Evolutionary conservation across 2,888 invertebrate species (phyloP), one percentile per base, ranked within the genome.

Genomic region (Drosophila atripex): DNA sequence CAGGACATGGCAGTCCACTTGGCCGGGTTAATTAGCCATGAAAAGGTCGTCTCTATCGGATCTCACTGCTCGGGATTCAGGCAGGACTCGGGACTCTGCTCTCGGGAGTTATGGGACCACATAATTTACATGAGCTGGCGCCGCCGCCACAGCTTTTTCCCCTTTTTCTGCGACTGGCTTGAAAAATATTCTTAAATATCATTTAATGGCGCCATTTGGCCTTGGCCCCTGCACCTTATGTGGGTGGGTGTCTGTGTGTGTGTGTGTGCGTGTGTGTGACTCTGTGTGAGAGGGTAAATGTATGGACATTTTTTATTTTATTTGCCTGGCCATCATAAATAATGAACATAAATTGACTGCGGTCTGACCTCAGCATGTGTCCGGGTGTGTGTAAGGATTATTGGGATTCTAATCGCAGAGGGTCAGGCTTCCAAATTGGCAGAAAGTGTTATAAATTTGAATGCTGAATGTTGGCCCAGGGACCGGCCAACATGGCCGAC

Each of bases 1-100:
- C 43, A 47, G 50, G 63, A 72, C 74, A 77, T 71, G 79, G 61
- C 70, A 64, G 64, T n/a, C 49, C 50, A 55, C 66, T 63, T 71
- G 63, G 56, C 51, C 60, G 38, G 70, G 71, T 80, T 79, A 80
- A 80, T 80, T 80, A 75, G 72, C 74, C 76, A 71, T 79, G 71
- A 74, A 74, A 76, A 71, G 66, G 71, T 63, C 50, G 18, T 39
- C 51, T 35, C 35, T n/a, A n/a, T n/a, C n/a, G n/a, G 35, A 35
- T 35, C 35, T 32, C 35, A 6, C 6, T 35, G n/a, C n/a, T 35
- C 7, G 35, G 3, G 32, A 23, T 23, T 32, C 28, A 8, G 28
- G 30, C 32, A 9, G 56, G 47, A 55, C 12, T 47, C 32, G n/a
- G n/a, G 25, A 18, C 18, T 18, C 18, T 1, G 18, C 2, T 14